Percentiles rank a stretch among this genome's conserved stretches.
phyloP scores from a whole-genome alignment of 2,888 invertebrate species.

The Apamea epomidion region DNA sequence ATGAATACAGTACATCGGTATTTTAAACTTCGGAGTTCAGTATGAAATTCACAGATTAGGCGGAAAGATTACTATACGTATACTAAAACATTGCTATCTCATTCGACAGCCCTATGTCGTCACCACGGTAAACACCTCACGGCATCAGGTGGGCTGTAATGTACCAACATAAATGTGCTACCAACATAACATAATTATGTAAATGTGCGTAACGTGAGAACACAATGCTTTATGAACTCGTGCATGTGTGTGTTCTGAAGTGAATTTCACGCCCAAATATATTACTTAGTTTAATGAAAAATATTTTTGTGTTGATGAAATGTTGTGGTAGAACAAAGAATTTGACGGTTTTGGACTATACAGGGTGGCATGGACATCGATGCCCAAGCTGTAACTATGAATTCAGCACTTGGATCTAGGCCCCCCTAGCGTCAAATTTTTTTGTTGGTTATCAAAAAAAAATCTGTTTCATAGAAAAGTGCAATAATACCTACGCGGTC shows the following conservation, averaged over 20 bases:
- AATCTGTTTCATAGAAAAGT: neutral
- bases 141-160: constrained; percentile 77
- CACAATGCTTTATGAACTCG: constrained; percentile 57
- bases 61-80: neutral
- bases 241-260: constrained; percentile 37
- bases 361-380: neutral
- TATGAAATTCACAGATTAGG: no score
- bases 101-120: constrained; percentile 56
- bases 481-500: neutral
- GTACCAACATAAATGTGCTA: constrained; percentile 54
- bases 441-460: neutral
- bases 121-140: constrained; percentile 75
- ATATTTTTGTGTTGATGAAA: constrained; percentile 19
- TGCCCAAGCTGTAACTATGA: neutral
- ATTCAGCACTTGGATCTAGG: neutral
- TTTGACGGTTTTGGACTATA: neutral
- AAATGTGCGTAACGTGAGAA: constrained; percentile 67
- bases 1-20: no score
- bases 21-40: no score
- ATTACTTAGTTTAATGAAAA: constrained; percentile 54
- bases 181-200: constrained; percentile 69
- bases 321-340: neutral
- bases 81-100: constrained; percentile 1
- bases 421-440: neutral
- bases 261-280: constrained; percentile 46